Percentiles rank a stretch among this genome's conserved stretches.
Evolutionary conservation across 2,113 vertebrate genomes (phyloP).

Genomic region (Loxodonta africana): DNA sequence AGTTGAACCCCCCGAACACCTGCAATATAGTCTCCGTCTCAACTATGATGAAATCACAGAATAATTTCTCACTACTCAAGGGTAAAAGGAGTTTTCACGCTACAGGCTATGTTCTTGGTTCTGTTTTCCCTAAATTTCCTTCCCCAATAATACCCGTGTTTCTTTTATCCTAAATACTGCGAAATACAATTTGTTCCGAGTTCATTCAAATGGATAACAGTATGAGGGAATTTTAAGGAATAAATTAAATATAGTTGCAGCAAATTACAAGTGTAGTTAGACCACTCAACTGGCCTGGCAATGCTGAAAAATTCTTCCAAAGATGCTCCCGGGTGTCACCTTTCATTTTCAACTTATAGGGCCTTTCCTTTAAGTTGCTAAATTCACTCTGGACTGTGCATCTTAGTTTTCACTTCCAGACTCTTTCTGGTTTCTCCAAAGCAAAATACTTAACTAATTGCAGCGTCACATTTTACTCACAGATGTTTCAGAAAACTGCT

Average conservation of each 20-base stretch:
- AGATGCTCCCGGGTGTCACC: neutral
- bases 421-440: neutral
- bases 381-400: neutral
- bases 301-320: conserved; percentile 18
- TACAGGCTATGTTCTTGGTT: neutral
- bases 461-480: neutral
- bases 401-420: neutral
- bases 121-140: neutral
- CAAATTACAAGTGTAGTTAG: conserved; percentile 37
- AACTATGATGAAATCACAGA: neutral
- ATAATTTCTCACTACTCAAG: conserved; percentile 17
- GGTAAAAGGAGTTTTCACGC: neutral
- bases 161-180: neutral
- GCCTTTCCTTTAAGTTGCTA: neutral
- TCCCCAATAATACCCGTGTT: neutral
- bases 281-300: neutral
- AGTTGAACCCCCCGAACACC: neutral
- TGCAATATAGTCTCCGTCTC: neutral
- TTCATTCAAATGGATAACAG: conserved; percentile 25
- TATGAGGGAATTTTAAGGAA: neutral
- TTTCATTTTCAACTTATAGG: neutral
- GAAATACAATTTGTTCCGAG: neutral
- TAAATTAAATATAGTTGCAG: conserved; percentile 48
- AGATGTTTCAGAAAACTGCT: neutral
- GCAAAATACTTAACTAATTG: neutral